Evolutionary conservation across 2,113 vertebrate genomes (phyloP).

Genomic region (Amphiprion percula): DNA sequence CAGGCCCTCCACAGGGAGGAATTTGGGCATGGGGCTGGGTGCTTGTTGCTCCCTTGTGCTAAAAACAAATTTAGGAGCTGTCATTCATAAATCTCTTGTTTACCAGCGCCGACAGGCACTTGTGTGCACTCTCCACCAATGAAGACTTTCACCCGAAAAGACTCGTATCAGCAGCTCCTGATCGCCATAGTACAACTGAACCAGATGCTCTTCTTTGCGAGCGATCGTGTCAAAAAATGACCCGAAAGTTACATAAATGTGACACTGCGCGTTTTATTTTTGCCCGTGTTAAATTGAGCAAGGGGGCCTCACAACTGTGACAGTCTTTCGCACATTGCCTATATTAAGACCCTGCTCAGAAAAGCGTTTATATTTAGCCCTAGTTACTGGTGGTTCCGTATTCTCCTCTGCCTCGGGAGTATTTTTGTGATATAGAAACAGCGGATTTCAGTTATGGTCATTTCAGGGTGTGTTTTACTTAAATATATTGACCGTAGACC

Average conservation of each 20-base stretch:
- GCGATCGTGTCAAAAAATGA: conserved; percentile 55
- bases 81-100: conserved; percentile 84
- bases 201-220: conserved; percentile 20
- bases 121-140: conserved; percentile 56
- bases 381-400: conserved; percentile 79
- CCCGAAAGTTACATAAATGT: conserved; percentile 76
- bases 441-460: conserved; percentile 59
- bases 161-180: conserved; percentile 18
- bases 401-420: conserved; percentile 65
- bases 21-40: conserved; percentile 76
- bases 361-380: conserved; percentile 83
- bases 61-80: conserved; percentile 81
- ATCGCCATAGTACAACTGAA: conserved; percentile 5
- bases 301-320: conserved; percentile 78
- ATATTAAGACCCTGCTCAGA: conserved; percentile 83
- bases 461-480: conserved; percentile 36
- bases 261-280: conserved; percentile 76
- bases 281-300: conserved; percentile 79
- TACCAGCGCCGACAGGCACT: conserved; percentile 66
- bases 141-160: conserved; percentile 26
- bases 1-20: conserved; percentile 73
- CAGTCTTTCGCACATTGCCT: conserved; percentile 82
- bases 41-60: conserved; percentile 76
- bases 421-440: conserved; percentile 68
- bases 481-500: conserved; percentile 11